phyloP scores from a whole-genome alignment of 2,888 invertebrate species.

The Ephialtes manifestator region DNA sequence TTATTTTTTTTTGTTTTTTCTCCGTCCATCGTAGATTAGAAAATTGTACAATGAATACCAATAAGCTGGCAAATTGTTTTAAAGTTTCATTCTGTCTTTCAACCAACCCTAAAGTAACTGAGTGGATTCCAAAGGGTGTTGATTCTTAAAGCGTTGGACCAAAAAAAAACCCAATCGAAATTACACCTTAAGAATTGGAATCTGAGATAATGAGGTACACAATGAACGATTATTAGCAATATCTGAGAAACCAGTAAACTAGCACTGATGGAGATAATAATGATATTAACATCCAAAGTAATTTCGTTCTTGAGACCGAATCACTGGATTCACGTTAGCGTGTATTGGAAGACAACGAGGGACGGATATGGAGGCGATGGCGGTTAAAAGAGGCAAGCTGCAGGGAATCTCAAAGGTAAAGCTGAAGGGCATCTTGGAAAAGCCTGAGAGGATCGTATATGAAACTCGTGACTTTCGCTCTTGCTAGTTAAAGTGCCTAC shows the following conservation, averaged over 20 bases:
- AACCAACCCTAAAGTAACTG: too few relatives aligned
- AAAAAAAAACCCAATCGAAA: too few relatives aligned
- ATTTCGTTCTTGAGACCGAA: not conserved
- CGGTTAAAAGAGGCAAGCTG: not conserved
- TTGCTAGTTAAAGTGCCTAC: constrained; percentile 28
- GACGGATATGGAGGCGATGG: not conserved
- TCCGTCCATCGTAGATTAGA: too few relatives aligned
- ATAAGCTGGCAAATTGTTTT: too few relatives aligned
- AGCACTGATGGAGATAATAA: not conserved
- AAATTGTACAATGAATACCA: too few relatives aligned
- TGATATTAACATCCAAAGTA: not conserved
- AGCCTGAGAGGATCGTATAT: constrained; percentile 26
- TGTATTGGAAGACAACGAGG: not conserved
- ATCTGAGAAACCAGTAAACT: too few relatives aligned
- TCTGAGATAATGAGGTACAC: not conserved
- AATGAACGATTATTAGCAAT: too few relatives aligned
- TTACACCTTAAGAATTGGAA: too few relatives aligned
- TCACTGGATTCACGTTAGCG: not conserved
- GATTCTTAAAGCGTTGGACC: too few relatives aligned
- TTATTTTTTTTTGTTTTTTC: too few relatives aligned
- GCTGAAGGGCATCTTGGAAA: constrained; percentile 26
- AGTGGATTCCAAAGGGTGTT: too few relatives aligned
- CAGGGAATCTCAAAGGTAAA: constrained; percentile 24
- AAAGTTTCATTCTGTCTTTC: too few relatives aligned
- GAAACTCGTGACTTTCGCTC: constrained; percentile 39